phyloP scores from a whole-genome alignment of 2,113 vertebrate species.

The Rhinoptilus africanus region DNA sequence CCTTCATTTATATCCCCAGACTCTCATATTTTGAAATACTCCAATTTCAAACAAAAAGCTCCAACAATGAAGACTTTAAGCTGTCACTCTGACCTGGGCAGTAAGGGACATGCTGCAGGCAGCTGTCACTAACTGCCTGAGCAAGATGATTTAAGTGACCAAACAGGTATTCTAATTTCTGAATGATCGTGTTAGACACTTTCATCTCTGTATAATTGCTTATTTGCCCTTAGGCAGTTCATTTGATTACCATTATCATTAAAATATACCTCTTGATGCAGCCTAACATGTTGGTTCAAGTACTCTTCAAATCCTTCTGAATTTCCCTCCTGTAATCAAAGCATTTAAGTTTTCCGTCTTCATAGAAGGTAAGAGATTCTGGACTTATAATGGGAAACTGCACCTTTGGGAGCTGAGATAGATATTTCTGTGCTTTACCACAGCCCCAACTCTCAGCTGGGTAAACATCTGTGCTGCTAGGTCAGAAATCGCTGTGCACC shows the following conservation, averaged over 20 bases:
- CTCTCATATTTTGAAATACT: background rate
- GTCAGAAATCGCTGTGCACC: background rate
- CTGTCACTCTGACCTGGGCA: background rate
- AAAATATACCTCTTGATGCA: conserved; percentile 10
- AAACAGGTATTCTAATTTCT: conserved; percentile 40
- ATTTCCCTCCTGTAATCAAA: background rate
- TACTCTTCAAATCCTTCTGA: background rate
- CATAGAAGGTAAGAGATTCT: background rate
- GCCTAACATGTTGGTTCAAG: conserved; percentile 35
- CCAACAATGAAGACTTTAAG: background rate
- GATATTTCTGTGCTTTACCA: background rate
- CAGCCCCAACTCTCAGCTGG: background rate
- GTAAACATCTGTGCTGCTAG: background rate
- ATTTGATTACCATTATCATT: conserved; percentile 39
- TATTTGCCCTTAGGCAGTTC: background rate
- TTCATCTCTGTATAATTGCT: conserved; percentile 33
- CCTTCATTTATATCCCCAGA: background rate
- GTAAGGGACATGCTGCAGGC: background rate
- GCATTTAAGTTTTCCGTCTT: background rate
- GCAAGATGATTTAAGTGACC: background rate
- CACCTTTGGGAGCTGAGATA: background rate
- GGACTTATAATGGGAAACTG: background rate
- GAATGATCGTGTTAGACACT: conserved; percentile 23
- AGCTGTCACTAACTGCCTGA: background rate
- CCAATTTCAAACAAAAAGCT: background rate